phyloP scores from a whole-genome alignment of 2,797 vertebrate genomes.

The Mus spretus region DNA sequence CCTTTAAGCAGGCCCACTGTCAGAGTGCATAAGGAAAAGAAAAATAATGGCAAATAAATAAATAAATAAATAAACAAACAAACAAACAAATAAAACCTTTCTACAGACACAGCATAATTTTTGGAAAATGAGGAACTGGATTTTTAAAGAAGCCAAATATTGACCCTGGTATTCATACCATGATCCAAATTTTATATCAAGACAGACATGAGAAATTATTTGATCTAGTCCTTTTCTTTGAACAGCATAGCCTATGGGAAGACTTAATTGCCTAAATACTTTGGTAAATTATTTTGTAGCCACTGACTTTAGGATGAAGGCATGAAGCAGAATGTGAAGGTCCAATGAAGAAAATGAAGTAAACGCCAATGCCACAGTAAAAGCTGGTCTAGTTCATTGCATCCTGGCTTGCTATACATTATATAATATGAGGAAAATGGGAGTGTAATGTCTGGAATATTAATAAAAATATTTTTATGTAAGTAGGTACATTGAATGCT shows the following conservation, averaged over 20 bases:
- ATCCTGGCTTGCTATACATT: conserved; percentile 11
- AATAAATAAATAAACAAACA: not conserved
- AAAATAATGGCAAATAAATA: not conserved
- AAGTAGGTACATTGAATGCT: conserved; percentile 40
- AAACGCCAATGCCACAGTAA: not conserved
- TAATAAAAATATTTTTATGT: not conserved
- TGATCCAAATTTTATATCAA: conserved; percentile 22
- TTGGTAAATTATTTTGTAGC: not conserved
- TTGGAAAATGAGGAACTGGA: conserved; percentile 14
- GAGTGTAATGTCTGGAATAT: conserved; percentile 6
- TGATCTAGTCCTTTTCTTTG: not conserved
- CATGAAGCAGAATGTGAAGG: conserved; percentile 8
- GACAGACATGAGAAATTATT: conserved; percentile 28
- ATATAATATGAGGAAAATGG: conserved; percentile 37
- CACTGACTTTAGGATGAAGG: not conserved
- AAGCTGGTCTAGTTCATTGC: not conserved
- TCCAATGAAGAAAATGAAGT: not conserved
- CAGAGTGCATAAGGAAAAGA: not conserved
- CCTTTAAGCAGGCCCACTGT: not conserved
- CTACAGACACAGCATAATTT: not conserved
- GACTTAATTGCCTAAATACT: not conserved
- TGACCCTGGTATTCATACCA: not conserved
- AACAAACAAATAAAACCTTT: conserved; percentile 8
- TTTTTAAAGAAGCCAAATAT: conserved; percentile 45
- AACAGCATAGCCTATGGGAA: not conserved